Evolutionary conservation across 30 jellyfish, hydroid and myxozoan species (phyloP).

Genomic region (Hydra vulgaris): DNA sequence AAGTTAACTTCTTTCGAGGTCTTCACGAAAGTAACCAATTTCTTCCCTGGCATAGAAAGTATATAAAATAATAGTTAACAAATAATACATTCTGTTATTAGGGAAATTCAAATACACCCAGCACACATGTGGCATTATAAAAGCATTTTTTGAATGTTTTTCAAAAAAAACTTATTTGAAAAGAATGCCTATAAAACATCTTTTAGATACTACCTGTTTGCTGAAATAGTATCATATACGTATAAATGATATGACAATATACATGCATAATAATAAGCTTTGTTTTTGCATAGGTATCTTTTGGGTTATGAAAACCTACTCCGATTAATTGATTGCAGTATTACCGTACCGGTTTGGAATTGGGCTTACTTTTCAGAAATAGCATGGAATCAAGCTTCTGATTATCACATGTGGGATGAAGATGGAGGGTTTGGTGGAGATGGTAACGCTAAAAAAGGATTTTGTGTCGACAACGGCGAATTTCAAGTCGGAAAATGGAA

Average conservation of each 20-base stretch:
- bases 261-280: no score
- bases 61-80: neutral
- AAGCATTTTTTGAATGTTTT: no score
- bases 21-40: conserved; percentile 49
- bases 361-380: conserved; percentile 72
- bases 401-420: conserved; percentile 51
- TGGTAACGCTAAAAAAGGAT: conserved; percentile 50
- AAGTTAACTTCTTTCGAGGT: conserved; percentile 33
- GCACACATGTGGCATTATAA: no score
- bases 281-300: conserved; percentile 73
- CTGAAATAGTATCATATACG: no score
- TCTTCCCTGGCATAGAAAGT: conserved; percentile 94
- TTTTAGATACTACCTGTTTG: no score
- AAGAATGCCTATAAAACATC: no score
- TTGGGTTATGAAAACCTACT: conserved; percentile 58
- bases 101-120: no score
- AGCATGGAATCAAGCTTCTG: conserved; percentile 44
- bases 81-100: no score
- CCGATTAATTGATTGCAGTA: conserved; percentile 65
- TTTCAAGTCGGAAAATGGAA: conserved; percentile 30
- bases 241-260: no score
- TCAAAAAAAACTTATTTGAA: no score
- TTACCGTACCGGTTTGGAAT: conserved; percentile 84
- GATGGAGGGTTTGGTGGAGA: conserved; percentile 75
- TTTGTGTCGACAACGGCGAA: conserved; percentile 81